phyloP scores from a whole-genome alignment of 2,888 invertebrate genomes.

The Metacarcinus magister region DNA sequence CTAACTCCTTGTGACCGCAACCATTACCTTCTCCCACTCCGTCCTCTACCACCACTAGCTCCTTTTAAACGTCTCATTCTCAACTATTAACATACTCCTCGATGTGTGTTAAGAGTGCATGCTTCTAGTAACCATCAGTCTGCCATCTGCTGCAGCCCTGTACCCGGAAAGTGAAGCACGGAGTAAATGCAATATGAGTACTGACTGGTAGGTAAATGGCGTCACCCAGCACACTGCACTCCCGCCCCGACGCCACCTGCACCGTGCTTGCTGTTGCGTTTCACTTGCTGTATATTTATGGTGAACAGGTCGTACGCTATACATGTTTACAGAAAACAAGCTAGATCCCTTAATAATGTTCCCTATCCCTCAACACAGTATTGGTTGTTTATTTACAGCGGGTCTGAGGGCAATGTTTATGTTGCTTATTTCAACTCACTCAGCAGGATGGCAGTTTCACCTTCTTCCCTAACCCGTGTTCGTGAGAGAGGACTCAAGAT shows the following conservation, averaged over 20 bases:
- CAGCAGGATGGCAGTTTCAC: conserved; percentile 41
- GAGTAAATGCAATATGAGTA: neutral
- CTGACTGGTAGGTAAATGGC: neutral
- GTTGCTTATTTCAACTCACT: conserved; percentile 49
- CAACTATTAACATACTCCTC: neutral
- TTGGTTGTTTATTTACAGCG: conserved; percentile 49
- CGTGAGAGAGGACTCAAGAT: conserved; percentile 16
- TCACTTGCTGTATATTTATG: conserved; percentile 39
- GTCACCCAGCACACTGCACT: neutral
- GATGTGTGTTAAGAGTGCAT: neutral
- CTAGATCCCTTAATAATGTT: conserved; percentile 40
- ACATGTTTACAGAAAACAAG: conserved; percentile 51
- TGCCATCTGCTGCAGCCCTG: neutral
- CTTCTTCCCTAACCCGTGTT: neutral
- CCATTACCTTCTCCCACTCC: conserved; percentile 19
- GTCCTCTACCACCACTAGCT: neutral
- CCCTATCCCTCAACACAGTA: conserved; percentile 51
- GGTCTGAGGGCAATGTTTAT: conserved; percentile 1
- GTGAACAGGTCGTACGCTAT: conserved; percentile 36
- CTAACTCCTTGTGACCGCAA: neutral
- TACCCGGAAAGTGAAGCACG: neutral
- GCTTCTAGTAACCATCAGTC: neutral
- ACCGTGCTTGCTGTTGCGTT: conserved; percentile 4
- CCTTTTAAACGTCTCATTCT: neutral
- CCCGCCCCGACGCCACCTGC: conserved; percentile 27